A percentile compares a stretch with the other conserved stretches of the same genome.
These are phyloP conservation scores for Carlito syrichta DNA, from an alignment of 2,113 vertebrate genomes.

Conservation along the genomic window DNA sequence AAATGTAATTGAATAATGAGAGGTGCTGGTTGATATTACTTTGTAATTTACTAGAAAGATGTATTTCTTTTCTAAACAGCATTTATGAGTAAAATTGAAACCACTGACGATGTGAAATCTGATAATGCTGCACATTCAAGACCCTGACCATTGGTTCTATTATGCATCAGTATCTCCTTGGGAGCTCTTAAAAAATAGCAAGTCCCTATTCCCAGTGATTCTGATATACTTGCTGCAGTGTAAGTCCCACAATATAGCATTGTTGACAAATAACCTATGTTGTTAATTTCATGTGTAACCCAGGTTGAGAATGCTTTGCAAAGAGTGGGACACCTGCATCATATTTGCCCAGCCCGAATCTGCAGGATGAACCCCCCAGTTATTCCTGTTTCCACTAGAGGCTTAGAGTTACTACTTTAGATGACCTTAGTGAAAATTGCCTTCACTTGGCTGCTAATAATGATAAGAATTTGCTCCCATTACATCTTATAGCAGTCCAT, in stretches of 20 bases:
- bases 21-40: neutral
- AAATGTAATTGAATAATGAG: neutral
- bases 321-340: neutral
- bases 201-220: neutral
- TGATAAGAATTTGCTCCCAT: neutral
- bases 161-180: neutral
- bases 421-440: neutral
- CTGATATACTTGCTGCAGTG: neutral
- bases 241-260: neutral
- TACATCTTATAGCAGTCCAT: neutral
- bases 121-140: neutral
- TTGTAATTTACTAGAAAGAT: neutral
- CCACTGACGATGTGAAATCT: neutral
- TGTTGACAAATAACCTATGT: neutral
- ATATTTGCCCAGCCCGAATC: neutral
- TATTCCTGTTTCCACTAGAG: neutral
- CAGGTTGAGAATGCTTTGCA: neutral
- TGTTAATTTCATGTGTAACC: neutral
- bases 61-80: neutral
- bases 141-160: neutral
- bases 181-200: neutral
- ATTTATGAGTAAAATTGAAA: neutral
- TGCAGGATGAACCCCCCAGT: neutral
- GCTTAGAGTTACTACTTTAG: neutral
- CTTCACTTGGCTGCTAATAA: neutral